A percentile compares a stretch with the other conserved stretches of the same genome.
These are phyloP conservation scores for Mastomys natalensis DNA, from an alignment of 2,113 vertebrate species.

Conservation along the genomic window DNA sequence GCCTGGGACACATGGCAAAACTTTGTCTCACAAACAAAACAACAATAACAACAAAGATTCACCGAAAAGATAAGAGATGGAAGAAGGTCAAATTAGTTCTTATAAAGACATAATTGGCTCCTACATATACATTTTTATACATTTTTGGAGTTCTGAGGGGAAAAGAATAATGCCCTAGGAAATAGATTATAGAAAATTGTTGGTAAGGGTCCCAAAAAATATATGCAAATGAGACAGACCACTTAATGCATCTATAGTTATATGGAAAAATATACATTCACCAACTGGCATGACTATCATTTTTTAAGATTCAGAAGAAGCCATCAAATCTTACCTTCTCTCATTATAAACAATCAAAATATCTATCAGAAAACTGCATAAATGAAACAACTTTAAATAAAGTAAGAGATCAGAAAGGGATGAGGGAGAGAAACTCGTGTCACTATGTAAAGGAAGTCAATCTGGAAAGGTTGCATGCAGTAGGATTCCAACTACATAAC, in stretches of 20 bases:
- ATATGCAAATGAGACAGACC: background rate
- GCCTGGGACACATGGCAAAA: background rate
- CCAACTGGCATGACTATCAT: background rate
- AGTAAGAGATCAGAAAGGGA: background rate
- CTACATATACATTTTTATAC: background rate
- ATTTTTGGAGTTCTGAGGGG: constrained; percentile 37
- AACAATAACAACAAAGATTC: background rate
- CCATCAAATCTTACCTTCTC: background rate
- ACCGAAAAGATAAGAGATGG: background rate
- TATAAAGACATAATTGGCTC: background rate
- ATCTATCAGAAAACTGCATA: background rate
- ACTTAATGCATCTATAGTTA: background rate
- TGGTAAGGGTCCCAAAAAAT: background rate
- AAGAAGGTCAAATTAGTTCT: background rate
- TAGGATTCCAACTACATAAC: background rate
- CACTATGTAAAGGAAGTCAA: background rate
- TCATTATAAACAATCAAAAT: background rate
- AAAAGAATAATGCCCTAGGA: background rate
- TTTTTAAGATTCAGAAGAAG: constrained; percentile 42
- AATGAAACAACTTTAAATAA: constrained; percentile 23
- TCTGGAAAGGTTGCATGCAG: background rate
- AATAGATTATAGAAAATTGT: constrained; percentile 5
- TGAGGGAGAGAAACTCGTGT: background rate
- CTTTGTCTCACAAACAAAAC: background rate
- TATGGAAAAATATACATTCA: background rate